Percentiles rank a stretch among this genome's conserved stretches.
Conservation (phyloP, 2,797 vertebrate species). For the Neoniphon sammara region DNA sequence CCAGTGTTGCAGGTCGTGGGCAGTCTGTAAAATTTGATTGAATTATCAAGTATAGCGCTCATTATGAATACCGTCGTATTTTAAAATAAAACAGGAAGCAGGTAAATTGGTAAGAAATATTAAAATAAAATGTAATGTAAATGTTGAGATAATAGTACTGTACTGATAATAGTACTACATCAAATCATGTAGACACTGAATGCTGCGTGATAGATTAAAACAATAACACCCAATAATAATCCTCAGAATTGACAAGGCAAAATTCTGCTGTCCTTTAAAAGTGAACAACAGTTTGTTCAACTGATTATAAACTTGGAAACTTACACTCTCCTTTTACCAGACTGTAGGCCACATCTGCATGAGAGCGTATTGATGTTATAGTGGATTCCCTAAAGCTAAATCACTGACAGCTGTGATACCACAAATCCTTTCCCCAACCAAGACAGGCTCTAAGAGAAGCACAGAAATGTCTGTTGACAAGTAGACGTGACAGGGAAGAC, state of each 20-base stretch:
- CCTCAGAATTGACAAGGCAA: too few species aligned
- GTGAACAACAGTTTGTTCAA: too few species aligned
- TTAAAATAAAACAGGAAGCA: background rate
- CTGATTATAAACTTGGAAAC: constrained; percentile 6
- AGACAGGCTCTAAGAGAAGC: constrained; percentile 62
- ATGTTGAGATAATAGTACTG: background rate
- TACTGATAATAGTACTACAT: background rate
- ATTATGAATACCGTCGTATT: too few species aligned
- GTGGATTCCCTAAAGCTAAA: constrained; percentile 53
- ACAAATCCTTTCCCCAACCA: constrained; percentile 57
- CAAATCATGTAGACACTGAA: background rate
- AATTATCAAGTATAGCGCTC: too few species aligned
- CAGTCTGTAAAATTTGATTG: too few species aligned
- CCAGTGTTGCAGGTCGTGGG: constrained; percentile 5
- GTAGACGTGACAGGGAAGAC: constrained; percentile 80
- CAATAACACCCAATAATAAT: background rate
- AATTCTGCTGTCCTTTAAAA: too few species aligned
- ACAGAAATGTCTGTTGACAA: constrained; percentile 75
- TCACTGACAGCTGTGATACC: constrained; percentile 64
- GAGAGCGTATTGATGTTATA: constrained; percentile 22
- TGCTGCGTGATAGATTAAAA: background rate
- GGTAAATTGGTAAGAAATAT: background rate
- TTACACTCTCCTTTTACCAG: background rate
- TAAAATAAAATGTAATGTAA: background rate
- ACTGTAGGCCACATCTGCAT: background rate